Conservation (phyloP, 2,113 vertebrate species). For the Festucalex cinctus region DNA sequence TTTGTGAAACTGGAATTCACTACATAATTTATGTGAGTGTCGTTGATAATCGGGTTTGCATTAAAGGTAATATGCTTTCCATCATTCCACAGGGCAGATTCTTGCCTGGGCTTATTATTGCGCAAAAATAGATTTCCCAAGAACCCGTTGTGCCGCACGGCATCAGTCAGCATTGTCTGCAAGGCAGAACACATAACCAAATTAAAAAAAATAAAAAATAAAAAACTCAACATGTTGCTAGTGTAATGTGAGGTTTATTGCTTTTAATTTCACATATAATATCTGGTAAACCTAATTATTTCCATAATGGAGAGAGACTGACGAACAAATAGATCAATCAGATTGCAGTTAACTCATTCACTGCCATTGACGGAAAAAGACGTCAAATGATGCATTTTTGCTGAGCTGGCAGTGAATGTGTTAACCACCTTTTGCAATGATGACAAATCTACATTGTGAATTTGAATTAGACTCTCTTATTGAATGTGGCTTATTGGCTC, state of each 20-base stretch:
- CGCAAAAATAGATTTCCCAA: constrained; percentile 68
- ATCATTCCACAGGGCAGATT: constrained; percentile 58
- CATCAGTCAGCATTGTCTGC: constrained; percentile 69
- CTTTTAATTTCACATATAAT: constrained; percentile 62
- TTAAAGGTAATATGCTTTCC: constrained; percentile 66
- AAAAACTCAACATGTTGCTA: constrained; percentile 32
- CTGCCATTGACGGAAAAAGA: no score
- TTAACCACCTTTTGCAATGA: constrained; percentile 53
- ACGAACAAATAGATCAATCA: constrained; percentile 62
- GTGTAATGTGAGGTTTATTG: constrained; percentile 54
- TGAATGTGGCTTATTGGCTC: constrained; percentile 32
- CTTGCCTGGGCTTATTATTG: constrained; percentile 63
- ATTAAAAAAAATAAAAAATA: constrained; percentile 19
- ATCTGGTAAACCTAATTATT: constrained; percentile 65
- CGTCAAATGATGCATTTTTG: no score
- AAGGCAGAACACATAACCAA: constrained; percentile 42
- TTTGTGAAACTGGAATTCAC: constrained; percentile 58
- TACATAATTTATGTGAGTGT: constrained; percentile 76
- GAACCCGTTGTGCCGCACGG: constrained; percentile 60
- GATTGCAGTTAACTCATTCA: no score
- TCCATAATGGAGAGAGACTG: constrained; percentile 69
- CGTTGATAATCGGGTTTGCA: constrained; percentile 77
- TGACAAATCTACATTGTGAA: constrained; percentile 50
- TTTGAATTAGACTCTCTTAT: constrained; percentile 40
- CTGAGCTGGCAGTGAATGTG: no score